Conservation (phyloP, 1,140 invertebrate genomes). For the Aphelenchoides fujianensis region DNA sequence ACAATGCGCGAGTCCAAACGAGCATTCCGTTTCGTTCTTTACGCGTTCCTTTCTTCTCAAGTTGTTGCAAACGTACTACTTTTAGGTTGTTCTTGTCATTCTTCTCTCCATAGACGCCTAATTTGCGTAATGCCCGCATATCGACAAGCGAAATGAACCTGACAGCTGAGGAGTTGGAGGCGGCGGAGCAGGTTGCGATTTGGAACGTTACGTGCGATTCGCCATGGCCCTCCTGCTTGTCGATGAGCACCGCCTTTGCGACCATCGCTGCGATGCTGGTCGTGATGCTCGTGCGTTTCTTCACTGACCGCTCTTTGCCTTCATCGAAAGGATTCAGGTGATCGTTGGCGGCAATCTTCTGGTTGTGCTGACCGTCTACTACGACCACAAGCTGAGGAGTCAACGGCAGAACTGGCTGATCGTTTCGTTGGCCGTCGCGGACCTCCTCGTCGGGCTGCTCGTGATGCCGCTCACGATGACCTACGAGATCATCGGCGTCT, state of each 20-base stretch:
- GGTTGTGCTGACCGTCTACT: conserved; percentile 59
- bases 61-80: no score
- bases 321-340: conserved; percentile 36
- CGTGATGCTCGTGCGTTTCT: conserved; percentile 62
- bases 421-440: conserved; percentile 70
- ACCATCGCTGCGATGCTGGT: conserved; percentile 57
- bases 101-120: no score
- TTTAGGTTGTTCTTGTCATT: no score
- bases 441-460: conserved; percentile 69
- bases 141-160: no score
- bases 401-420: conserved; percentile 69
- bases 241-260: conserved; percentile 52
- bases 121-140: no score
- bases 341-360: conserved; percentile 59
- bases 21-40: no score
- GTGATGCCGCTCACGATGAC: conserved; percentile 70
- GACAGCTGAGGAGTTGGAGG: no score
- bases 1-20: no score
- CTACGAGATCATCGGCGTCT: conserved; percentile 68
- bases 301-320: conserved; percentile 25
- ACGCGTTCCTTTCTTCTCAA: no score
- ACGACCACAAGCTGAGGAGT: conserved; percentile 55
- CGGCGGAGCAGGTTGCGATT: no score
- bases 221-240: conserved; percentile 52
- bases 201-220: conserved; percentile 12